Conservation (phyloP, 2,113 vertebrate genomes). For the Xiphophorus maculatus region DNA sequence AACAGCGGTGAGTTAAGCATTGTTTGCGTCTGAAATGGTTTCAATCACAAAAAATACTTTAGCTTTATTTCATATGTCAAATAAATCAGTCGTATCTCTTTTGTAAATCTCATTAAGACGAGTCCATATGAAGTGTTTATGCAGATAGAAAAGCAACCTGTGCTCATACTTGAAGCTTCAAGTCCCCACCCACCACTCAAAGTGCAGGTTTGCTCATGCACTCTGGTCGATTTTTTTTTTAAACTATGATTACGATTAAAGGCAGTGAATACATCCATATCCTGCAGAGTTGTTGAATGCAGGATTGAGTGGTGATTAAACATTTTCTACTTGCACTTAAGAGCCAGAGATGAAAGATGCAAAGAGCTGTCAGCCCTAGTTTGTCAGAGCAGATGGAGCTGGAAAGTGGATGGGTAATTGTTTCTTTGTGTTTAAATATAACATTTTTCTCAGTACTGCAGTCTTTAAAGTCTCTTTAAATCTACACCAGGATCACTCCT, state of each 20-base stretch:
- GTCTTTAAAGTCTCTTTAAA: too few relatives aligned
- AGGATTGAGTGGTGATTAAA: too few relatives aligned
- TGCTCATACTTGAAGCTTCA: background rate
- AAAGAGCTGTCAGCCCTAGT: too few relatives aligned
- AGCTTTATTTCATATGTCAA: background rate
- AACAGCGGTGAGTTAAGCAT: constrained; percentile 79
- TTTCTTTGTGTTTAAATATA: too few relatives aligned
- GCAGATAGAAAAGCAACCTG: background rate
- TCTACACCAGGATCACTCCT: too few relatives aligned
- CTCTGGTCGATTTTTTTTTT: background rate
- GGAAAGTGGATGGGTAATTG: too few relatives aligned
- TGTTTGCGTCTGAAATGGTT: background rate
- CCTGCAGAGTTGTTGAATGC: too few relatives aligned
- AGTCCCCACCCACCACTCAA: background rate
- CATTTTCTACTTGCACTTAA: too few relatives aligned
- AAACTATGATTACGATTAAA: background rate
- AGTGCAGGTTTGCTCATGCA: background rate
- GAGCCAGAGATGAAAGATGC: too few relatives aligned
- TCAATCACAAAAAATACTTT: background rate
- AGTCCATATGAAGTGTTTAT: background rate
- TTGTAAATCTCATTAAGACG: background rate
- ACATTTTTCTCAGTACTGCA: too few relatives aligned
- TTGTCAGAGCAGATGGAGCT: too few relatives aligned
- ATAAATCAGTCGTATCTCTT: background rate
- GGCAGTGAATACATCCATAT: background rate